Base-by-base conservation (phyloP, 2,888 invertebrate genomes). In the Blastobasis adustella region DNA sequence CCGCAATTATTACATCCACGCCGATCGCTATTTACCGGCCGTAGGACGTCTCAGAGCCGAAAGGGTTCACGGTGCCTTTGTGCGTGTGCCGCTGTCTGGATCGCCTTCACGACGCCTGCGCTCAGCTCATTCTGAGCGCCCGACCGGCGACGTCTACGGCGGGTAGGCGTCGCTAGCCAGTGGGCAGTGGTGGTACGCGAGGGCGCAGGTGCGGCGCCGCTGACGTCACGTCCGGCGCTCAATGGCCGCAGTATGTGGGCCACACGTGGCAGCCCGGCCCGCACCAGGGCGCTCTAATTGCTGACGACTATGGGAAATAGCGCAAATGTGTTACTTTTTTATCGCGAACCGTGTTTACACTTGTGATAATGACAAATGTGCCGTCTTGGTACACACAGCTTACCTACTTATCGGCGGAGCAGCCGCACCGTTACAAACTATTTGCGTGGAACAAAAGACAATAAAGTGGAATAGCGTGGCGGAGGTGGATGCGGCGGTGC, bases 261-360 rank as follows among this genome's bases (percentile, higher is more conserved):
- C 85, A 86, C 87, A 85, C 86, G 86, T 87, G 86, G 80, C 82
- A 67, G 65, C 64, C 59, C 59, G 68, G 63, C 66, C 60, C 65
- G 53, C 57, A 54, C 53, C 54, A 53, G 58, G 50, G 52, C 53
- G 55, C 69, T 80, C 79, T 83, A 84, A 85, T 85, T 82, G 79
- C 82, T 77, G 76, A 80, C 80, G 78, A 80, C 79, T 84, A 85
- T 82, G 81, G 81, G 82, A 85, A 86, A 82, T 76, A 81, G 74
- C 75, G 73, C 81, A 78, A 82, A 82, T 81, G 72, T 78, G 74
- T 73, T 70, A 70, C 71, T 73, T 77, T 76, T 23, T 80, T 82
- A 78, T 83, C 76, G 71, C 71, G 61, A 69, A 69, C 63, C 63
- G 60, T 78, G 72, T 80, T 79, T 78, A 76, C 73, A 69, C 67